Percentiles rank a stretch among this genome's conserved stretches.
Evolutionary conservation across 2,113 vertebrate genomes (phyloP).

Genomic region (Phycodurus eques): DNA sequence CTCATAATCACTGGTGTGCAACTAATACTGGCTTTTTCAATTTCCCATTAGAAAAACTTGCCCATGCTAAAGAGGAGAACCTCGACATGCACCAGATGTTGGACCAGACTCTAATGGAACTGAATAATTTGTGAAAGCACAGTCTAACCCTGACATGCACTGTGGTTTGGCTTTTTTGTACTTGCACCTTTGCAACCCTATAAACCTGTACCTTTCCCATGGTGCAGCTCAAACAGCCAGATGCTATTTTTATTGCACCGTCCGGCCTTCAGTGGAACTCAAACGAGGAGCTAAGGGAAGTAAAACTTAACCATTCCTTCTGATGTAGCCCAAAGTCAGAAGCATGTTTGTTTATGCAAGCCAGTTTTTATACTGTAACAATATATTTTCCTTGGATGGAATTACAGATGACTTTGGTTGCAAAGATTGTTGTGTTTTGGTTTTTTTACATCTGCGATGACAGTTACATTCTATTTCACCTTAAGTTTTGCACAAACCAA

Average conservation of each 20-base stretch:
- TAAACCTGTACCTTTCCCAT: conserved; percentile 49
- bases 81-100: conserved; percentile 99
- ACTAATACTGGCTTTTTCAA: conserved; percentile 75
- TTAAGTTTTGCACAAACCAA: conserved; percentile 60
- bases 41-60: conserved; percentile 96
- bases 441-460: conserved; percentile 42
- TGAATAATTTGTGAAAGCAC: conserved; percentile 98
- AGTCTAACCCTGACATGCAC: conserved; percentile 59
- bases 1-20: conserved; percentile 27
- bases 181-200: conserved; percentile 82
- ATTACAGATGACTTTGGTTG: conserved; percentile 54
- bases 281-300: conserved; percentile 70
- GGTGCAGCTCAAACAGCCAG: conserved; percentile 56
- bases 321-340: conserved; percentile 52
- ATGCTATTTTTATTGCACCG: conserved; percentile 52
- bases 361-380: conserved; percentile 50
- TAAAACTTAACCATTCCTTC: conserved; percentile 55
- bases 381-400: conserved; percentile 72
- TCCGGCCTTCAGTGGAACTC: conserved; percentile 75
- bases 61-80: conserved; percentile 99
- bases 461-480: conserved; percentile 41
- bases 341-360: conserved; percentile 41
- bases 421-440: conserved; percentile 37
- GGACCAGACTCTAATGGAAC: conserved; percentile 99
- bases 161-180: conserved; percentile 69